A percentile compares a stretch with the other conserved stretches of the same genome.
These are phyloP conservation scores for Mobula hypostoma DNA, from an alignment of 2,113 vertebrate genomes.

Conservation along the genomic window DNA sequence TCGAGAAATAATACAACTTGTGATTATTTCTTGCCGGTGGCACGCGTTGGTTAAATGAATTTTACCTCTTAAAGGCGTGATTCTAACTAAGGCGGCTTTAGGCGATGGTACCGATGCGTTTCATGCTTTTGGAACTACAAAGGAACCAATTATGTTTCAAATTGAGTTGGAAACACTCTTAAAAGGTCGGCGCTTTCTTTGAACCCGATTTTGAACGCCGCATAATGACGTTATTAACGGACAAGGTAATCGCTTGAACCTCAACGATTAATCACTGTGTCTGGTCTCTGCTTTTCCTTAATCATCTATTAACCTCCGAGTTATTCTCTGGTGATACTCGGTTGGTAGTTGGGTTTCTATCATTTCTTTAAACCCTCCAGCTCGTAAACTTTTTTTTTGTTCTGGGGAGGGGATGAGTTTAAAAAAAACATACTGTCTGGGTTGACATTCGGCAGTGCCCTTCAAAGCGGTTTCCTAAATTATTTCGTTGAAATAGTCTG, in stretches of 20 bases:
- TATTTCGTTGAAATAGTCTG: background rate
- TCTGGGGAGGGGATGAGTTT: too few species aligned
- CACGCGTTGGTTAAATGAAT: background rate
- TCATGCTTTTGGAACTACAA: too few species aligned
- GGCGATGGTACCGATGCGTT: too few species aligned
- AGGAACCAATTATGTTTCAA: constrained; percentile 5
- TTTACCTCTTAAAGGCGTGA: background rate
- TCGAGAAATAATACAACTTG: background rate
- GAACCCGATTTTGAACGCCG: background rate
- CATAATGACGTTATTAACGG: constrained; percentile 23
- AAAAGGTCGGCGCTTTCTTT: background rate
- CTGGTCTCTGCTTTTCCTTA: background rate
- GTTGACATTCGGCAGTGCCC: too few species aligned
- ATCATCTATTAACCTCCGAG: background rate
- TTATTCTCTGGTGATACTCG: background rate
- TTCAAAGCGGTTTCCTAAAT: background rate
- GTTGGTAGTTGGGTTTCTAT: background rate
- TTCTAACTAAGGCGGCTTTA: background rate
- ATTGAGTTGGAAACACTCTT: background rate
- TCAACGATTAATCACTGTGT: background rate
- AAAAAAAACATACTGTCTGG: too few species aligned
- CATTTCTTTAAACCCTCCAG: too few species aligned
- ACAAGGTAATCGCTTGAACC: background rate
- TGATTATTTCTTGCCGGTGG: background rate
- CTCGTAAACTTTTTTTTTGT: background rate